These are phyloP conservation scores for Sinocyclocheilus anophthalmus DNA, from an alignment of 2,113 vertebrate genomes.

Conservation along the genomic window DNA sequence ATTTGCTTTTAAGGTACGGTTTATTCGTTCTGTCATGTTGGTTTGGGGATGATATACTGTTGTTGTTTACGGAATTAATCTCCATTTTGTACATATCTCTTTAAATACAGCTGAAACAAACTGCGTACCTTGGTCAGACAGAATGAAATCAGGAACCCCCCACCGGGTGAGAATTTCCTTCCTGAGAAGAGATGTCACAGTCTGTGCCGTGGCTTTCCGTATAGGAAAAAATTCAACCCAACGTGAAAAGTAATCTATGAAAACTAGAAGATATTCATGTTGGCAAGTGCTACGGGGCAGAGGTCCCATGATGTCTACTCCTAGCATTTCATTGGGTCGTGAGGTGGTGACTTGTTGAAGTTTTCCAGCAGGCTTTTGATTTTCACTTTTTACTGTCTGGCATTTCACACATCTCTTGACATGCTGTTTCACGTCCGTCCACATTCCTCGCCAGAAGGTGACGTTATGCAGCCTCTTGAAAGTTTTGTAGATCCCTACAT, in stretches of 20 bases:
- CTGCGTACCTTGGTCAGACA: background rate
- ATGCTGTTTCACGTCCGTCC: too few relatives aligned
- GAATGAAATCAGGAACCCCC: background rate
- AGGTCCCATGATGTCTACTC: background rate
- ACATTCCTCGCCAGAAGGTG: too few relatives aligned
- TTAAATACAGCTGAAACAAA: background rate
- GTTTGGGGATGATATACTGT: too few relatives aligned
- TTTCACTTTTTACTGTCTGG: too few relatives aligned
- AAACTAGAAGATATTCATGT: background rate
- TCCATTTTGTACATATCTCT: background rate
- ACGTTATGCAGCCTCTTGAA: too few relatives aligned
- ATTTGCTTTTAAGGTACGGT: too few relatives aligned
- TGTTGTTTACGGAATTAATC: too few relatives aligned
- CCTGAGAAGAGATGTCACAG: background rate
- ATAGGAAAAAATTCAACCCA: conserved; percentile 41
- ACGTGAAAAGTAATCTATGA: conserved; percentile 34
- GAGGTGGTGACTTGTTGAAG: background rate
- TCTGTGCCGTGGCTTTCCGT: background rate
- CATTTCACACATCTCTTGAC: too few relatives aligned
- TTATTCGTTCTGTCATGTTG: too few relatives aligned
- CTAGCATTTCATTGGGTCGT: background rate
- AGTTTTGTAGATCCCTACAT: too few relatives aligned
- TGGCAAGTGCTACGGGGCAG: background rate
- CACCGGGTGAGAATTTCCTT: background rate
- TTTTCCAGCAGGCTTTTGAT: too few relatives aligned